phyloP scores from a whole-genome alignment of 2,797 vertebrate species.

The Bradypus variegatus region DNA sequence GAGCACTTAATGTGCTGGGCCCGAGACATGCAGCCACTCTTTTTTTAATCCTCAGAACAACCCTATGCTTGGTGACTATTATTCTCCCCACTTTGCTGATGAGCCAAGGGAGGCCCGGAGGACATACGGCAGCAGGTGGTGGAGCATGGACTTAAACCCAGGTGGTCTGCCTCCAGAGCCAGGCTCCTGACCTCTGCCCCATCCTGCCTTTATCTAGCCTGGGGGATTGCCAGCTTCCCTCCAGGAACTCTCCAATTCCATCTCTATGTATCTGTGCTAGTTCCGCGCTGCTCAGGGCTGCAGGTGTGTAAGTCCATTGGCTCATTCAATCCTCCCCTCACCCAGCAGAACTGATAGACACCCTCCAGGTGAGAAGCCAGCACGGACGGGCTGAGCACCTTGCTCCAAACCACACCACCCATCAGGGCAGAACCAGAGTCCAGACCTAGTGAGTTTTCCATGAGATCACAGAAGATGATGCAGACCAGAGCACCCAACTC shows the following conservation, averaged over 20 bases:
- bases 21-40: accelerated
- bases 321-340: neutral
- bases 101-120: neutral
- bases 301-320: neutral
- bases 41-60: neutral
- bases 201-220: neutral
- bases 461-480: accelerated
- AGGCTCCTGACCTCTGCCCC: neutral
- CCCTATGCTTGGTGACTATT: neutral
- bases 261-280: too few relatives aligned
- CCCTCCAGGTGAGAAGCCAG: neutral
- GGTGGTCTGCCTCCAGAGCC: neutral
- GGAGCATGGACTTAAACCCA: neutral
- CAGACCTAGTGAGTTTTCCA: neutral
- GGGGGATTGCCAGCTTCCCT: neutral
- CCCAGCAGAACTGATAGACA: neutral
- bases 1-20: neutral
- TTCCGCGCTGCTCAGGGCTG: neutral
- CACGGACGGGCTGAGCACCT: neutral
- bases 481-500: neutral
- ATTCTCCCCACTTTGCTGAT: neutral
- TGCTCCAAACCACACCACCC: neutral
- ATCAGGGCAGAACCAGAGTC: neutral
- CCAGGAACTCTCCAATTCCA: neutral
- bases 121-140: neutral